Base-by-base conservation (phyloP, 2,797 vertebrate genomes). In the Tapera naevia region DNA sequence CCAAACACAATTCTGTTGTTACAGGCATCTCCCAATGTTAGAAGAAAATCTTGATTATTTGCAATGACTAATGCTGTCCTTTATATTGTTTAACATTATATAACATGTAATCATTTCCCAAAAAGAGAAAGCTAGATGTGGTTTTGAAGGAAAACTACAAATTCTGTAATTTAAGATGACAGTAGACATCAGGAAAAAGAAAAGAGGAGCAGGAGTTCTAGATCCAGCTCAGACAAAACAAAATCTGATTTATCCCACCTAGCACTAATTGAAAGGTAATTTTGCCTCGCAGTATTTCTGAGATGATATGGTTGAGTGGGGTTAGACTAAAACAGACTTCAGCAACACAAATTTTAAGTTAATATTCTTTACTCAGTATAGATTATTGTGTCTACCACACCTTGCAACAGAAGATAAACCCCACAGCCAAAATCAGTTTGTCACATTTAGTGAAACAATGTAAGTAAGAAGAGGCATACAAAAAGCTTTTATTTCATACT, bases 391-490 rank as follows among this genome's bases (percentile, higher is more conserved):
- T 35, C 39, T 69, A 41, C 32, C 30, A 43, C 58, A 73, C 62
- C 71, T 45, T 28, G 39, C 88, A 87, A 73, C 21, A 45, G 32
- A 86, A 58, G 13, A 35, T 11, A 93, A 88, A 61, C 92, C 92
- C 81, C 88, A 80, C 6, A 94, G 96, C 89, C 89, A 97, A 97
- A 96, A 97, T 88, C 91, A 93, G 93, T 93, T 88, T 79, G 58
- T 88, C 84, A 74, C 73, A 45, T 86, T 95, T 85, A 80, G 37
- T 76, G 90, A 95, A 97, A 75, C 86, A 87, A 91, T 54, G 85
- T 94, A 94, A 97, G 91, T 95, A 95, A 94, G 86, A 65, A 35
- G 79, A 93, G 72, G 72, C 80, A 71, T 13, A 32, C 72, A 54
- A 90, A 86, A 93, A 83, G 35, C 91, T 94, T 89, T 15, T 24